A percentile compares a stretch with the other conserved stretches of the same genome.
Evolutionary conservation across 1,140 invertebrate species (phyloP).

Genomic region (Lucilia cuprina): DNA sequence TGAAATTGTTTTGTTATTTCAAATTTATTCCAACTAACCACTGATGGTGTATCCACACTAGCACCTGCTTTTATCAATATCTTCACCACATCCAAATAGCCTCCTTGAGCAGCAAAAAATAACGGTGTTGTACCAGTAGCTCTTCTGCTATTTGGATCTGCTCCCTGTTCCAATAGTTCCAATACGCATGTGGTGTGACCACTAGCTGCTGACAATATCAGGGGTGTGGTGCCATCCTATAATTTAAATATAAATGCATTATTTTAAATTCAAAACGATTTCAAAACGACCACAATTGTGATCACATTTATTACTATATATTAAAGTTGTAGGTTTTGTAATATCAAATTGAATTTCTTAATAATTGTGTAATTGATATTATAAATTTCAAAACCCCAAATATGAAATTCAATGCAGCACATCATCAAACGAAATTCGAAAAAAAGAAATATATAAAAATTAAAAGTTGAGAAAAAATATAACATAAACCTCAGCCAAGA

Average conservation of each 20-base stretch:
- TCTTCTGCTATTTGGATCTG: conserved; percentile 81
- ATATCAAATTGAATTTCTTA: not conserved
- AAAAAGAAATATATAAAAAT: not conserved
- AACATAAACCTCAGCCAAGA: not conserved
- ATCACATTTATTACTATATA: not conserved
- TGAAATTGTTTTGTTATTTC: not conserved
- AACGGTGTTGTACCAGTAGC: conserved; percentile 88
- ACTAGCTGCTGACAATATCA: conserved; percentile 87
- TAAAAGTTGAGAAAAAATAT: not conserved
- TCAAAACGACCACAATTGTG: not conserved
- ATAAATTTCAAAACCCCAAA: conserved; percentile 18
- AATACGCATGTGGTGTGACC: conserved; percentile 86
- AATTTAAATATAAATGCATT: not conserved
- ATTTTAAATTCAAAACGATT: not conserved
- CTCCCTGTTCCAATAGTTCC: conserved; percentile 87
- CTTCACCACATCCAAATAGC: conserved; percentile 81
- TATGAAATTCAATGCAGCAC: conserved; percentile 13
- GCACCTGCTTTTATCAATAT: conserved; percentile 80
- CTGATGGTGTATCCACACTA: conserved; percentile 79
- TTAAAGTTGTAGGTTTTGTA: not conserved
- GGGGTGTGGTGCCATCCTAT: conserved; percentile 91
- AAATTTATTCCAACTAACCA: conserved; percentile 66
- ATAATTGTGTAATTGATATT: conserved; percentile 9
- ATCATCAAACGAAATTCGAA: not conserved
- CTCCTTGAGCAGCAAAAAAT: conserved; percentile 91